Evolutionary conservation across 2,888 invertebrate genomes (phyloP).

Genomic region (Pristionchus japonicus): DNA sequence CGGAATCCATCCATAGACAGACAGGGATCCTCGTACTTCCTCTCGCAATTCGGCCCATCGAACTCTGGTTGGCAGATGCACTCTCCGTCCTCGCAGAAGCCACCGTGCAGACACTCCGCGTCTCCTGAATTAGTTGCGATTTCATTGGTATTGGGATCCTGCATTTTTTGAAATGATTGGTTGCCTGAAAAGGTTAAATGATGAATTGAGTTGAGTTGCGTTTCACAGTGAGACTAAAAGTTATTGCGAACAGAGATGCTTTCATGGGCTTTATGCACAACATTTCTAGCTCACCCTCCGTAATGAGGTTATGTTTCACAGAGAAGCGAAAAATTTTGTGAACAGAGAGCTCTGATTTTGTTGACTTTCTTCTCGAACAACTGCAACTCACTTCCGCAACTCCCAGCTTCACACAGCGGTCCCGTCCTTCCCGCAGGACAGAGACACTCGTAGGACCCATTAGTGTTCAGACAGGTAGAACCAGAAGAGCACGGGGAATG

Average conservation of each 20-base stretch:
- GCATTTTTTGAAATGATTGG: neutral
- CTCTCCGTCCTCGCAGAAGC: neutral
- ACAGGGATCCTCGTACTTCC: neutral
- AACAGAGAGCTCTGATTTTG: no score
- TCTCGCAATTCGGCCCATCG: conserved; percentile 15
- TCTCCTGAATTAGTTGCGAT: neutral
- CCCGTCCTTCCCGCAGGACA: conserved; percentile 62
- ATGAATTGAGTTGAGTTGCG: no score
- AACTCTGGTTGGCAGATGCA: neutral
- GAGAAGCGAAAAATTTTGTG: no score
- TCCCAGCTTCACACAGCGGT: conserved; percentile 55
- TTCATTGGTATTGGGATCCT: no score
- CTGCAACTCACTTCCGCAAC: neutral
- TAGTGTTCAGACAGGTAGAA: conserved; percentile 95
- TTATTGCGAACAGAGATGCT: no score
- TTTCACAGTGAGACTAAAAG: no score
- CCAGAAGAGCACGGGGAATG: conserved; percentile 93
- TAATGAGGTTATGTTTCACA: no score
- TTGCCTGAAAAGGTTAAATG: neutral
- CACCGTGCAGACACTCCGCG: neutral
- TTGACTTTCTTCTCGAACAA: no score
- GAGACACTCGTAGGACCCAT: conserved; percentile 82
- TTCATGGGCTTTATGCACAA: no score
- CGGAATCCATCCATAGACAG: no score
- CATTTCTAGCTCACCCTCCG: no score